Evolutionary conservation across 2,797 vertebrate genomes (phyloP).

Genomic region (Neopelma chrysocephalum): DNA sequence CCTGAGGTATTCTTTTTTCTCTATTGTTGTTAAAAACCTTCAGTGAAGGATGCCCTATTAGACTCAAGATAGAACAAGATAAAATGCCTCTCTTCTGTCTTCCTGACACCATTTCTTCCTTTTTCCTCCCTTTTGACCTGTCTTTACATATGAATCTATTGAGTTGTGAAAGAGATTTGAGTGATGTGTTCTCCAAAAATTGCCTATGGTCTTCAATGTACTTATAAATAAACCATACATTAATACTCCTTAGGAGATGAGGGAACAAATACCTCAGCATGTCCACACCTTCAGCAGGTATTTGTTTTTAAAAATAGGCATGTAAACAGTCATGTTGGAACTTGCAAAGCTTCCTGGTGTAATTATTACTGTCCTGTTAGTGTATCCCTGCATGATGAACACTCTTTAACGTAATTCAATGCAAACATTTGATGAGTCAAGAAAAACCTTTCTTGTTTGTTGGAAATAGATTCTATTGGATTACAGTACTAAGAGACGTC

Average conservation of each 20-base stretch:
- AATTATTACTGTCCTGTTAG: constrained; percentile 11
- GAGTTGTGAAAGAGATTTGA: neutral
- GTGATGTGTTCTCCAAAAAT: neutral
- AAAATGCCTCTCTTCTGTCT: neutral
- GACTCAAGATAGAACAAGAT: neutral
- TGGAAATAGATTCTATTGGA: neutral
- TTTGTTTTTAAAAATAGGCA: constrained; percentile 38
- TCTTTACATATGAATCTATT: neutral
- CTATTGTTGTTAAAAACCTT: neutral
- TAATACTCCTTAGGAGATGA: neutral
- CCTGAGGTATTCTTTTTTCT: neutral
- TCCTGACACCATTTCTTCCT: neutral
- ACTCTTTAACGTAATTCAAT: neutral
- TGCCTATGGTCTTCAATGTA: neutral
- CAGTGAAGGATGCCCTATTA: neutral
- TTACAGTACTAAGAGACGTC: neutral
- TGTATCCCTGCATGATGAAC: neutral
- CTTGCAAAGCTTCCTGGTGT: neutral
- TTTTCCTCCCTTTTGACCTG: neutral
- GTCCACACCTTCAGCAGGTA: constrained; percentile 21
- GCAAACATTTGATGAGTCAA: neutral
- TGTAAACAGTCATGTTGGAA: constrained; percentile 17
- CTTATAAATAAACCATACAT: neutral
- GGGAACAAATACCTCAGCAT: neutral
- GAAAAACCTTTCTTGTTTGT: neutral